Percentiles rank a stretch among this genome's conserved stretches.
These are phyloP conservation scores for Asbolus verrucosus DNA, from an alignment of 1,140 invertebrate species.

Conservation along the genomic window DNA sequence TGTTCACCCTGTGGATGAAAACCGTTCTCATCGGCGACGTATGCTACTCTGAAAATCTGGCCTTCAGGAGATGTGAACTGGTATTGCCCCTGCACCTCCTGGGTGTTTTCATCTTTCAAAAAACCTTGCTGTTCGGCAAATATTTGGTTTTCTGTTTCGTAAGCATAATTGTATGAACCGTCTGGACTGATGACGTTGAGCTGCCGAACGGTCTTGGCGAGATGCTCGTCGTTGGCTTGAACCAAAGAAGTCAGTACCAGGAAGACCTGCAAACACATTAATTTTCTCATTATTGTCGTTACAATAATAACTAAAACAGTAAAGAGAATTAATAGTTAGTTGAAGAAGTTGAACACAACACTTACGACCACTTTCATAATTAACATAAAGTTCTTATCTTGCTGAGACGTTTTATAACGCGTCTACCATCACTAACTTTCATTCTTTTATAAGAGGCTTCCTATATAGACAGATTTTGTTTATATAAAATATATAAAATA, in stretches of 20 bases:
- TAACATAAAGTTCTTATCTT: constrained; percentile 2
- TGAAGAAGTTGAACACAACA: background rate
- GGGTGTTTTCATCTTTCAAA: constrained; percentile 65
- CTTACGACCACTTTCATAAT: constrained; percentile 32
- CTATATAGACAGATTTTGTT: constrained; percentile 12
- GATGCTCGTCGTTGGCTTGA: constrained; percentile 11
- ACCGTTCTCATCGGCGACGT: constrained; percentile 51
- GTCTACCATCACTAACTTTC: constrained; percentile 14
- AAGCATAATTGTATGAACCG: constrained; percentile 68
- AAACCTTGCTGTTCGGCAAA: constrained; percentile 67
- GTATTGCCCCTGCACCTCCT: constrained; percentile 51
- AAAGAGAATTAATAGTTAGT: background rate
- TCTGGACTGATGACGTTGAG: constrained; percentile 66
- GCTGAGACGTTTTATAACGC: constrained; percentile 3
- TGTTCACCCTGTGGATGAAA: constrained; percentile 51
- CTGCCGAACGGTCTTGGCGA: constrained; percentile 66
- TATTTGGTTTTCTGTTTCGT: constrained; percentile 74
- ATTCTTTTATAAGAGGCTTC: constrained; percentile 3
- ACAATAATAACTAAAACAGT: background rate
- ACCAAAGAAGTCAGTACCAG: background rate
- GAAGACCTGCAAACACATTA: background rate
- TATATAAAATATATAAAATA: constrained; percentile 4
- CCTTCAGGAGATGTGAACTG: constrained; percentile 64
- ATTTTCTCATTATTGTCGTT: background rate
- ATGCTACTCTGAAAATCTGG: constrained; percentile 72